These are phyloP conservation scores for Microdon myrmicae DNA, from an alignment of 2,888 invertebrate species.

Conservation along the genomic window DNA sequence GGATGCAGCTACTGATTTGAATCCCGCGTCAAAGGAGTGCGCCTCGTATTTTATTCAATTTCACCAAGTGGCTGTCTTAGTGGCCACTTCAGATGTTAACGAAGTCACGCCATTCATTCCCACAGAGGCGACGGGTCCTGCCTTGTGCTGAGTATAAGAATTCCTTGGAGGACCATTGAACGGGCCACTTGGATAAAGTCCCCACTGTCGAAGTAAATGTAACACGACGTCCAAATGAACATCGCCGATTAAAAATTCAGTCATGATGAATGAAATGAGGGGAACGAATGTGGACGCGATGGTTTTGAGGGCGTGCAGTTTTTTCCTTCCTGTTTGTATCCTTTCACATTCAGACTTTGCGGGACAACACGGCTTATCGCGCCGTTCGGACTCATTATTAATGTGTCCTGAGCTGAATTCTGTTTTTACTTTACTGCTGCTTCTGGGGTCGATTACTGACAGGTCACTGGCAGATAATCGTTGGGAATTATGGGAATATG, in stretches of 20 bases:
- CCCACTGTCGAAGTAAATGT: conserved; percentile 24
- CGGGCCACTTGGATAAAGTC: conserved; percentile 2
- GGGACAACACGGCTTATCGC: conserved; percentile 9
- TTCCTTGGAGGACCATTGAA: conserved; percentile 4
- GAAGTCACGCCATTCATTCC: conserved; percentile 24
- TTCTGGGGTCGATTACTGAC: conserved; percentile 1
- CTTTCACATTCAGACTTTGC: no score
- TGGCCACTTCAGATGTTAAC: conserved; percentile 19
- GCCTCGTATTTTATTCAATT: conserved; percentile 22
- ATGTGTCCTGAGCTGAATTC: not conserved
- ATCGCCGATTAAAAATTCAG: conserved; percentile 25
- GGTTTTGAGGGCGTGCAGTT: no score
- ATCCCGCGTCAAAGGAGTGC: no score
- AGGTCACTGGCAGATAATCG: conserved; percentile 9
- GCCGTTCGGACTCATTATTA: no score
- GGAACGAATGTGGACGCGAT: no score
- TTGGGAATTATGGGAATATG: conserved; percentile 14
- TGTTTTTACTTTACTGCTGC: no score
- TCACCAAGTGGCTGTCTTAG: conserved; percentile 28
- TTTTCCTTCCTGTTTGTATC: no score
- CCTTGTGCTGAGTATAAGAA: not conserved
- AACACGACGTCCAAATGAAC: conserved; percentile 23
- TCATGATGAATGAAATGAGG: no score
- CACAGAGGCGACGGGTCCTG: conserved; percentile 11
- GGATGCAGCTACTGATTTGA: no score